Percentiles rank a stretch among this genome's conserved stretches.
Evolutionary conservation across 2,797 vertebrate genomes (phyloP).

Genomic region (Liparis tanakae): DNA sequence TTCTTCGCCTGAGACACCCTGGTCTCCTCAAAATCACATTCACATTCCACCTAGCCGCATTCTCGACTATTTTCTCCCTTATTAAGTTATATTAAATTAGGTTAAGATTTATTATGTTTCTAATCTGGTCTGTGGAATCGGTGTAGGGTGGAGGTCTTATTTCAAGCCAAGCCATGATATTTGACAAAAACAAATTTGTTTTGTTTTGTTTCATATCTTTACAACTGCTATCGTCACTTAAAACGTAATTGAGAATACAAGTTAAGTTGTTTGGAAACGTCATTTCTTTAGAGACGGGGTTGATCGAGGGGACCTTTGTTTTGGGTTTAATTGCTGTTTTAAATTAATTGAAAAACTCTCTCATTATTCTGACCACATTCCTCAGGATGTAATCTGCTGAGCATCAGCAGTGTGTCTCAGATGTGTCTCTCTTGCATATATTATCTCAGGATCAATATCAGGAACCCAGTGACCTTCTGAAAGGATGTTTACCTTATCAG

Average conservation of each 20-base stretch:
- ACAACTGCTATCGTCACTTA: not conserved
- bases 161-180: not conserved
- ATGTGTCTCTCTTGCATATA: slow-evolving; percentile 34
- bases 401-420: slow-evolving; percentile 37
- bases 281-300: not conserved
- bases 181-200: not conserved
- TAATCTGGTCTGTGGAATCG: not conserved
- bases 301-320: not conserved
- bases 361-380: slow-evolving; percentile 27
- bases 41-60: not conserved
- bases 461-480: slow-evolving; percentile 63
- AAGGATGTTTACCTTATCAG: slow-evolving; percentile 57
- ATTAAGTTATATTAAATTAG: not conserved
- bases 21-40: not conserved
- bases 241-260: not conserved
- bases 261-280: not conserved
- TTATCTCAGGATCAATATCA: slow-evolving; percentile 69
- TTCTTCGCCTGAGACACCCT: not conserved
- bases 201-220: not conserved
- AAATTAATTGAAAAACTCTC: slow-evolving; percentile 7
- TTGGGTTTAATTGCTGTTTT: slow-evolving; percentile 4
- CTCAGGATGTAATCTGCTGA: slow-evolving; percentile 12
- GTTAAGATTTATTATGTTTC: not conserved
- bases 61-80: not conserved
- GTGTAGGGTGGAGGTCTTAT: not conserved